Percentiles rank a stretch among this genome's conserved stretches.
Conservation (phyloP, 2,888 invertebrate genomes). For the Pristionchus maxplancki region DNA sequence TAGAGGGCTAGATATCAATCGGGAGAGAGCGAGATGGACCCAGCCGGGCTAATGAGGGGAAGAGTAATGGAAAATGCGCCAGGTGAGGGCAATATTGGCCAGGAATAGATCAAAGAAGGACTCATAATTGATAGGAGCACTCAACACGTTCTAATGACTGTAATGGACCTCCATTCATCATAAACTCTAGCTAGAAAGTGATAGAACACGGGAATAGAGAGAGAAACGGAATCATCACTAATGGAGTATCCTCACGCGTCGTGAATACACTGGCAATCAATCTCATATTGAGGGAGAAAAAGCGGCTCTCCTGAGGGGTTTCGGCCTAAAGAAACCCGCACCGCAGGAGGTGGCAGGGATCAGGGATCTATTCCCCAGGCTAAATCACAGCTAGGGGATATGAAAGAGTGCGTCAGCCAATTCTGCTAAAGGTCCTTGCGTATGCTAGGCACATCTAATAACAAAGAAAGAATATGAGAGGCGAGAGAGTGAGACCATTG, state of each 20-base stretch:
- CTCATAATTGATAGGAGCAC: slow-evolving; percentile 10
- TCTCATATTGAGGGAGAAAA: slow-evolving; percentile 39
- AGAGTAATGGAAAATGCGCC: neutral
- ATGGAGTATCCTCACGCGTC: neutral
- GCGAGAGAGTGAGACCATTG: neutral
- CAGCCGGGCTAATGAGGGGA: slow-evolving; percentile 12
- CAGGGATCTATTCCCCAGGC: neutral
- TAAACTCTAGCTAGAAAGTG: too few species aligned
- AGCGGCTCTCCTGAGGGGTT: slow-evolving; percentile 20
- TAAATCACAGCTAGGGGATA: neutral
- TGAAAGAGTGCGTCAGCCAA: too few species aligned
- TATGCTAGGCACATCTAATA: too few species aligned
- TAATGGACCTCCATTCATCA: too few species aligned
- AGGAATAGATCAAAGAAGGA: neutral
- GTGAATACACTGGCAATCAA: neutral
- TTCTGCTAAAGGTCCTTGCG: too few species aligned
- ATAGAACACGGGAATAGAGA: too few species aligned
- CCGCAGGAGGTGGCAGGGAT: neutral
- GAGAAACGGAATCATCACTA: neutral
- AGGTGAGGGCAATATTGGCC: slow-evolving; percentile 29
- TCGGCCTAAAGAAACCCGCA: neutral
- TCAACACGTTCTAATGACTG: slow-evolving; percentile 13
- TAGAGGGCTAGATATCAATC: slow-evolving; percentile 15
- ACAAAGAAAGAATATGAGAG: neutral
- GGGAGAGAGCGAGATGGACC: neutral